Evolutionary conservation across 2,888 invertebrate genomes (phyloP), one percentile per base, ranked within the genome.

Genomic region (Parasteatoda lunata): DNA sequence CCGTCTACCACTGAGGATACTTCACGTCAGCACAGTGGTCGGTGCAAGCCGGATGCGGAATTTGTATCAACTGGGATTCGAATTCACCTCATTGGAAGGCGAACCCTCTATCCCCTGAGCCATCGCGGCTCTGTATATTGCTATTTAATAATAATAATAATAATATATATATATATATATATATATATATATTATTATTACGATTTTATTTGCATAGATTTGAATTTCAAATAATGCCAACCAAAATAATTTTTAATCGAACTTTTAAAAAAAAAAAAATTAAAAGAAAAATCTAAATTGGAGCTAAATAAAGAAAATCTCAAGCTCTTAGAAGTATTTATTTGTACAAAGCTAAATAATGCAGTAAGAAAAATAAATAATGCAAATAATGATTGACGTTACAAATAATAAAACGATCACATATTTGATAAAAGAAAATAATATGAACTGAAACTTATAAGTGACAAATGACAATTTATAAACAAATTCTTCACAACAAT

Each of bases 301-400:
- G 0, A 8, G 3, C 9, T 59, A 59, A 59, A 59, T 59, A 13
- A 59, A 59, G 11, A 59, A 59, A 59, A 59, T 59, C 11, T 4
- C 59, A 59, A 59, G 8, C 30, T 68, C 68, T 68, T 13, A 30
- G 30, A 68, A 15, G 68, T 45, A 68, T 51, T 80, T 78, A 72
- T 72, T 73, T 80, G 72, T 69, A 65, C 49, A 73, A 30, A 66
- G 80, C 80, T 52, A 52, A 72, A 30, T 51, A 51, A 71, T 73
- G 80, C 80, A 59, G 65, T 80, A 80, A 48, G 72, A 72, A 80
- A 79, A 80, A 80, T 80, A 80, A 80, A 80, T 80, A 80, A 80
- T 59, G 59, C 80, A 72, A 79, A 79, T 70, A 72, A 80, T 66
- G 30, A 72, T 45, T 47, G 65, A 49, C 51, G 51, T 79, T 59